Evolutionary conservation across 2,888 invertebrate genomes (phyloP), one percentile per base, ranked within the genome.

Genomic region (Phragmatobia fuliginosa): DNA sequence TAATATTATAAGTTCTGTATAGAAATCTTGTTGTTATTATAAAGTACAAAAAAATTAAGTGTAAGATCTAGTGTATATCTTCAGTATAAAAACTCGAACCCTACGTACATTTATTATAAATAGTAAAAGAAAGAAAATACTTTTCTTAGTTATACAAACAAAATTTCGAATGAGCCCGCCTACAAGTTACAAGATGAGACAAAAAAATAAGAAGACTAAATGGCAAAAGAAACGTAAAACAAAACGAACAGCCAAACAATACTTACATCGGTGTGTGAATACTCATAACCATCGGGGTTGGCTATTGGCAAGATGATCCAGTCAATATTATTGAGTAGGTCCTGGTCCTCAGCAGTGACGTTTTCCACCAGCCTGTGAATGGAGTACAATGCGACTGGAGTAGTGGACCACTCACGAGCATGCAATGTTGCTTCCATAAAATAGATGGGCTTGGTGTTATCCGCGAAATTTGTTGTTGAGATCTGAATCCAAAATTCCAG

Each of bases 251-350:
- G 1, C 7, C 3, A 38, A 38, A 4, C 16, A 32, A 49, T 36
- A 74, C 79, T 96, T 71, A 98, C 95, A 66, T 96, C 91, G 2
- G 97, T 93, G 76, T 96, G 96, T 0, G 96, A 93, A 85, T 92
- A 97, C 78, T 96, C 96, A 81, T 97, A 97, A 0, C 97, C 97
- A 87, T 97, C 97, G 25, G 97, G 97, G 87, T 97, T 97, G 28
- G 96, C 94, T 3, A 96, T 88, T 0, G 97, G 97, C 74, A 97
- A 75, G 32, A 97, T 90, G 77, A 96, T 95, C 96, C 97, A 97
- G 83, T 97, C 97, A 65, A 96, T 94, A 49, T 92, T 88, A 28
- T 96, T 89, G n/a, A 96, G 87, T 7, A 97, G 85, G 64, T 95
- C 89, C 0, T 81, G 80, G 7, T 90, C 88, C 25, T 85, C 86